Conservation (phyloP, 2,113 vertebrate species). For the Phalacrocorax carbo region DNA sequence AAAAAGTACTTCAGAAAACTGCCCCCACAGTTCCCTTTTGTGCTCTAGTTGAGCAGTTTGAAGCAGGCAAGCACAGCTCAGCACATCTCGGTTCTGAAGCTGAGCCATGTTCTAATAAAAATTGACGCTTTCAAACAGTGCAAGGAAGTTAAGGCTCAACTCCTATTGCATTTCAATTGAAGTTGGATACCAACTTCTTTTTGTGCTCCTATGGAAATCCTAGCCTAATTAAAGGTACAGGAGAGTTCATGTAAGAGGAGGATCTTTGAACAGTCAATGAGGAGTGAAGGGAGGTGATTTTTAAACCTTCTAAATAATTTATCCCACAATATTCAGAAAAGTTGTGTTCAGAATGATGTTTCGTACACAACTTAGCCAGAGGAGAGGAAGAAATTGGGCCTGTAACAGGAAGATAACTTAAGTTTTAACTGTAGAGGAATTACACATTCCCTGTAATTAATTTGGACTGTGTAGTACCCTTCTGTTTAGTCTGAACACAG, state of each 20-base stretch:
- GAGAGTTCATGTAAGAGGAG: background rate
- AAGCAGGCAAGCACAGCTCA: conserved; percentile 4
- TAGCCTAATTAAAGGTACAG: background rate
- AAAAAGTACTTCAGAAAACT: conserved; percentile 20
- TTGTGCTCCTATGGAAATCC: conserved; percentile 13
- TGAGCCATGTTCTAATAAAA: background rate
- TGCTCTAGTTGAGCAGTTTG: conserved; percentile 2
- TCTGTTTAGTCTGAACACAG: conserved; percentile 52
- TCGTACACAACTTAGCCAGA: background rate
- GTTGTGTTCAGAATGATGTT: background rate
- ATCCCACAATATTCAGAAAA: background rate
- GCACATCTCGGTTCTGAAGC: conserved; percentile 44
- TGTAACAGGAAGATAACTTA: background rate
- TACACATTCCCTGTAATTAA: background rate
- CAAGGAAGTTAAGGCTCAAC: background rate
- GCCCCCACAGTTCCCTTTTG: background rate
- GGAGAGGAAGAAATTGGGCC: background rate
- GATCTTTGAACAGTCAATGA: background rate
- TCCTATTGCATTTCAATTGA: conserved; percentile 15
- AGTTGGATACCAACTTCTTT: background rate
- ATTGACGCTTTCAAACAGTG: conserved; percentile 5
- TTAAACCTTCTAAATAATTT: background rate
- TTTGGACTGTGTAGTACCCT: background rate
- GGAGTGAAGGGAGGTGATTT: background rate
- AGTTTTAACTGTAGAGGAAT: background rate